Evolutionary conservation across 1,140 invertebrate species (phyloP), one percentile per base, ranked within the genome.

Genomic region (Brachionus koreanus): DNA sequence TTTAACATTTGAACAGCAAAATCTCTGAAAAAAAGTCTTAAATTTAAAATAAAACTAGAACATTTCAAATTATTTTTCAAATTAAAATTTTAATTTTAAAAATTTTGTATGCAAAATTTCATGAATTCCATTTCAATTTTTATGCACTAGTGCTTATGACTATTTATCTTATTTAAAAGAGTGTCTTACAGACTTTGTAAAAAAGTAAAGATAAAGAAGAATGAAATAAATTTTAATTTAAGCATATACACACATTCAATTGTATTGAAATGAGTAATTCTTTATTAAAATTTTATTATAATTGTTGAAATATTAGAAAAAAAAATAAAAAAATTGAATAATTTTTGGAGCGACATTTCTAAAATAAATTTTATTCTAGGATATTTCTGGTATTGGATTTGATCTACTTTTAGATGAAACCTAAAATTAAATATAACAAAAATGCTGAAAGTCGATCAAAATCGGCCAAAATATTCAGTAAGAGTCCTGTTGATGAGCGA

Each of bases 201-300:
- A 9, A 42, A 46, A 46, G 13, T 29, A 13, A 39, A 74, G 12
- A 37, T 5, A 74, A 39, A 6, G 12, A 67, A 39, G 19, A 16
- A 16, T 33, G 29, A 67, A 16, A 67, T 23, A 33, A 39, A 33
- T 25, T 67, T 33, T 35, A 39, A 33, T 69, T 37, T 10, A 69
- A 69, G 67, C 33, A 16, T 69, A 37, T 37, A 69, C 67, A 37
- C 35, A 37, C 23, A 39, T 69, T 69, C n/a, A 9, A 7, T n/a
- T 29, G 13, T 69, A 39, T 69, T 43, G n/a, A 39, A 37, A 39
- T 69, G 67, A 37, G n/a, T 69, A 43, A 69, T 37, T 69, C 5
- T 33, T 69, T 43, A 69, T 69, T 69, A 39, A 37, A 43, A 37
- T 69, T 69, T 57, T 57, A 57, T 57, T 57, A 57, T 57, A 57